These are phyloP conservation scores for Dasyornis broadbenti DNA, from an alignment of 2,113 vertebrate species.

Conservation along the genomic window DNA sequence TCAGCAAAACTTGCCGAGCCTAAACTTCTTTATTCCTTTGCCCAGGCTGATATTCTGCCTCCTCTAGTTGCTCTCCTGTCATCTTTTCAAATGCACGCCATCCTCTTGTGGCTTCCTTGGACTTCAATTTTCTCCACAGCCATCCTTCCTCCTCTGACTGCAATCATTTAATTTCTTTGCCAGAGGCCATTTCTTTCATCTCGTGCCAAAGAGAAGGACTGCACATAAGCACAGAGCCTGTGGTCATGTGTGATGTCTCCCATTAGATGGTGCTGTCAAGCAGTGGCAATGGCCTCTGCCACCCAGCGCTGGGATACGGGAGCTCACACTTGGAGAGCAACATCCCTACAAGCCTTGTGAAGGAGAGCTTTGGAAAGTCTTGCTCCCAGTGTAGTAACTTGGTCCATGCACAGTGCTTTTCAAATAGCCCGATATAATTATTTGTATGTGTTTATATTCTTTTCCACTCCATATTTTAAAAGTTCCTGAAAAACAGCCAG, in stretches of 20 bases:
- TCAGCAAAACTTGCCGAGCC: neutral
- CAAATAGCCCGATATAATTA: neutral
- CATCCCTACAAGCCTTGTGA: neutral
- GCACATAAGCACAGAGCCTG: neutral
- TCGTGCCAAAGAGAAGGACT: neutral
- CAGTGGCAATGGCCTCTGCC: neutral
- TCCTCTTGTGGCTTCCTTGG: neutral
- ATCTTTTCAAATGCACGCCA: neutral
- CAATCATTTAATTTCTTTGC: slow-evolving; percentile 34
- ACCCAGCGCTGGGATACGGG: rapidly evolving
- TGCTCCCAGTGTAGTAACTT: neutral
- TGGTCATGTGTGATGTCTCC: neutral
- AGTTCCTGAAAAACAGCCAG: neutral
- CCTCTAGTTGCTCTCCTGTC: neutral
- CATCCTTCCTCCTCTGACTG: neutral
- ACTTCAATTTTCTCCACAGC: slow-evolving; percentile 1
- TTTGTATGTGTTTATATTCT: neutral
- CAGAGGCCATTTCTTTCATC: slow-evolving; percentile 26
- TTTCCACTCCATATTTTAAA: neutral
- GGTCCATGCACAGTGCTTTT: neutral
- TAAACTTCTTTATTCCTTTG: neutral
- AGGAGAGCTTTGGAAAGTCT: neutral
- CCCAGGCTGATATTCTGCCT: neutral
- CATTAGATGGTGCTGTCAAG: neutral
- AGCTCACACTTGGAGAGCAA: neutral